These are phyloP conservation scores for Nymphicus hollandicus DNA, from an alignment of 2,113 vertebrate species.

Conservation along the genomic window DNA sequence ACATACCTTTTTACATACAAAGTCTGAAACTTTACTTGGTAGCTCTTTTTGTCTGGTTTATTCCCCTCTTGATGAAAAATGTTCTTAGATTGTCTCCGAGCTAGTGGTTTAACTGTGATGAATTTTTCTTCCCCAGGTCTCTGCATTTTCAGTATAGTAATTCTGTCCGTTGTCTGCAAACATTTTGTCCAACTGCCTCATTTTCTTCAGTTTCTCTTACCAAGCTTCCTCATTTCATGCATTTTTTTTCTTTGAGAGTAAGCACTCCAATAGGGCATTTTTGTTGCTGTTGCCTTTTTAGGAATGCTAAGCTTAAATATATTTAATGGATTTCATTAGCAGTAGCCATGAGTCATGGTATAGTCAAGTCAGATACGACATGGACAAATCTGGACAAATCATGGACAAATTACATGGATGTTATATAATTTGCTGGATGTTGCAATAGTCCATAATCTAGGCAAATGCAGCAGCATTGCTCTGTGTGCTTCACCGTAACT, in stretches of 20 bases:
- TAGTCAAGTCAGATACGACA: neutral
- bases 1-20: neutral
- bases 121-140: rapidly evolving
- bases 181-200: neutral
- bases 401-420: neutral
- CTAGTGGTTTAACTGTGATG: neutral
- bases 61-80: neutral
- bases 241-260: neutral
- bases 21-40: neutral
- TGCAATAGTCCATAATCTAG: neutral
- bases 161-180: neutral
- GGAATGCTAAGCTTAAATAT: neutral
- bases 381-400: neutral
- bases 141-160: neutral
- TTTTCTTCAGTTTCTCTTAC: neutral
- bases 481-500: neutral
- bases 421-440: neutral
- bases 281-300: neutral
- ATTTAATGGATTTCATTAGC: neutral
- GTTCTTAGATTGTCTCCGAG: neutral
- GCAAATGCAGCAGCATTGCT: neutral
- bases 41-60: neutral
- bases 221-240: neutral
- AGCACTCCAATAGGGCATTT: neutral
- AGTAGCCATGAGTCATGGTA: neutral